Evolutionary conservation across 2,113 vertebrate genomes (phyloP).

Genomic region (Sterrhoptilus dennistouni): DNA sequence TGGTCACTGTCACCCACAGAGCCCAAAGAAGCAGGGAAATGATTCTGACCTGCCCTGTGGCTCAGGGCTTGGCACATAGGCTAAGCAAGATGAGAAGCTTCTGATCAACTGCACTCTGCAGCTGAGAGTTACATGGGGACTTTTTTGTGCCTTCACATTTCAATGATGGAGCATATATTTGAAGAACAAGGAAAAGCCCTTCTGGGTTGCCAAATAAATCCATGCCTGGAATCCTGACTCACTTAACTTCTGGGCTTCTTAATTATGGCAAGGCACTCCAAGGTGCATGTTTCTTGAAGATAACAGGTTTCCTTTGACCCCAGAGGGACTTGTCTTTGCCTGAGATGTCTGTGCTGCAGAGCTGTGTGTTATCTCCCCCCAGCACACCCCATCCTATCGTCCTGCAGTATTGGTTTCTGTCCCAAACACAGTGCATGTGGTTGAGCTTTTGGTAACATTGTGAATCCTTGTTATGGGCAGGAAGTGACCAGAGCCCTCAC

Average conservation of each 20-base stretch:
- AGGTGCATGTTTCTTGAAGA: conserved; percentile 10
- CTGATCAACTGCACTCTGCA: not conserved
- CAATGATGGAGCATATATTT: not conserved
- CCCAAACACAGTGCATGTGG: fast-evolving
- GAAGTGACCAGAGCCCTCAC: not conserved
- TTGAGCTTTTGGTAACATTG: not conserved
- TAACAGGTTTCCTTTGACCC: conserved; percentile 8
- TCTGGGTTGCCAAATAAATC: conserved; percentile 29
- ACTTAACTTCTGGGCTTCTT: conserved; percentile 5
- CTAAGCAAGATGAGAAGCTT: not conserved
- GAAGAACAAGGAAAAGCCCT: not conserved
- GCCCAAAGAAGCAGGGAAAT: not conserved
- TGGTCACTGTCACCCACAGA: not conserved
- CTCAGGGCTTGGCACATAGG: not conserved
- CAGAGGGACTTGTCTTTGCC: conserved; percentile 18
- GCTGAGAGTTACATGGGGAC: not conserved
- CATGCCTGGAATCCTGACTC: not conserved
- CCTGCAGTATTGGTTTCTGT: not conserved
- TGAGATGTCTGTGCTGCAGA: not conserved
- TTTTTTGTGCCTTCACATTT: not conserved
- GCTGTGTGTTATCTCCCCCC: not conserved
- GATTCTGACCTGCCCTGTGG: not conserved
- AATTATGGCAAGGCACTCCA: not conserved
- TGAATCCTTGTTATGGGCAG: not conserved
- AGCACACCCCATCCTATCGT: not conserved